These are phyloP conservation scores for Hyles vespertilio DNA, from an alignment of 1,140 invertebrate genomes.

Conservation along the genomic window DNA sequence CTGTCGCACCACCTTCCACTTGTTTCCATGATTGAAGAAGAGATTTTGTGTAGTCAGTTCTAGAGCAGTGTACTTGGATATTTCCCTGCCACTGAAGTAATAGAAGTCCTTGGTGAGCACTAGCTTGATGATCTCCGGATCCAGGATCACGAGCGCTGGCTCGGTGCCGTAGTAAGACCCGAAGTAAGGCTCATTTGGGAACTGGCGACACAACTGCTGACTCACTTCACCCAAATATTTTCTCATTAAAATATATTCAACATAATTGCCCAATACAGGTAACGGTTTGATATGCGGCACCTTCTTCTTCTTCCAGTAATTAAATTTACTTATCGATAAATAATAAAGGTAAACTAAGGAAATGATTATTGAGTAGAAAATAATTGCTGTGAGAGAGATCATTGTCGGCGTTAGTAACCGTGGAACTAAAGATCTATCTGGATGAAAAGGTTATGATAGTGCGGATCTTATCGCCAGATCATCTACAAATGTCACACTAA, in stretches of 20 bases:
- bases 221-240: constrained; percentile 2
- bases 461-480: too few relatives aligned
- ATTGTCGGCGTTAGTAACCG: too few relatives aligned
- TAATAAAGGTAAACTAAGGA: not conserved
- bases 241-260: constrained; percentile 28
- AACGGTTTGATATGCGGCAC: constrained; percentile 38
- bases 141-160: constrained; percentile 9
- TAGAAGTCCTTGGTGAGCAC: constrained; percentile 23
- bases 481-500: too few relatives aligned
- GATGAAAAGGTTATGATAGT: too few relatives aligned
- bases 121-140: constrained; percentile 17
- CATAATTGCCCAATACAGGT: constrained; percentile 47
- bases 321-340: constrained; percentile 16
- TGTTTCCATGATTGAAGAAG: constrained; percentile 41
- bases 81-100: constrained; percentile 15
- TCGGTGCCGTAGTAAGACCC: constrained; percentile 19
- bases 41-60: constrained; percentile 15
- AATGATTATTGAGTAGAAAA: too few relatives aligned
- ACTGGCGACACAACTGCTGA: constrained; percentile 11
- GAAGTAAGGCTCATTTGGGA: constrained; percentile 14
- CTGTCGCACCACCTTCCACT: constrained; percentile 75
- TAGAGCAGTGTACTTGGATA: constrained; percentile 1
- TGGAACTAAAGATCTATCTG: too few relatives aligned
- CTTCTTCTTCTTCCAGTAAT: constrained; percentile 47
- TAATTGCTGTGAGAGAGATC: too few relatives aligned